Evolutionary conservation across 1,140 invertebrate genomes (phyloP).

Genomic region (Drosophila arizonae): DNA sequence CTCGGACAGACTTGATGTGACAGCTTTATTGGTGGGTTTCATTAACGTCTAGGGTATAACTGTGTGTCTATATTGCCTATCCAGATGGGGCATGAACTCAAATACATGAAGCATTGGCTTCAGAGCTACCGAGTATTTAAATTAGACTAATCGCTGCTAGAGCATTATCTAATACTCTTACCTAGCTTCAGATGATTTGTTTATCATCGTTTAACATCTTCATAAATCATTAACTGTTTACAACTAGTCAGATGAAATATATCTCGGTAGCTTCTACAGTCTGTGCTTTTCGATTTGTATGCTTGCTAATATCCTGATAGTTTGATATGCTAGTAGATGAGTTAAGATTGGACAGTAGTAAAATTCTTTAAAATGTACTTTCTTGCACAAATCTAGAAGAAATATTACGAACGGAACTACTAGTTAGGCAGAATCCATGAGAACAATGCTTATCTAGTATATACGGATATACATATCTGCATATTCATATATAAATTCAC

Average conservation of each 20-base stretch:
- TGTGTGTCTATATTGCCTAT: neutral
- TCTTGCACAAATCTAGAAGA: too few species aligned
- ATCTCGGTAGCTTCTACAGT: neutral
- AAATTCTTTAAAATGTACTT: too few species aligned
- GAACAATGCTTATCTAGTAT: too few species aligned
- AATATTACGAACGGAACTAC: too few species aligned
- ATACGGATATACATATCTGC: too few species aligned
- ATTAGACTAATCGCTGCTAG: neutral
- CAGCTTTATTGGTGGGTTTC: slow-evolving; percentile 17
- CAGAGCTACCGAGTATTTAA: slow-evolving; percentile 5
- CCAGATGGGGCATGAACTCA: slow-evolving; percentile 1
- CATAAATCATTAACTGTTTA: neutral
- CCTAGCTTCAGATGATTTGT: neutral
- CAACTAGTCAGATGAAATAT: too few species aligned
- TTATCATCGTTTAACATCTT: neutral
- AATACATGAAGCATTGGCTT: neutral
- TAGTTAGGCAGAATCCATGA: too few species aligned
- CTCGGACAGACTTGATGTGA: neutral
- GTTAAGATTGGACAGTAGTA: too few species aligned
- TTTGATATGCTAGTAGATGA: too few species aligned
- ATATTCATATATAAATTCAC: too few species aligned
- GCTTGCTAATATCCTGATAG: too few species aligned
- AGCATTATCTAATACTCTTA: neutral
- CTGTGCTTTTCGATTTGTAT: neutral
- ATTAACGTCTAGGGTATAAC: neutral